A percentile compares a stretch with the other conserved stretches of the same genome.
phyloP scores from a whole-genome alignment of 92 coral and sea anemone species.

The Heliopora coerulea region DNA sequence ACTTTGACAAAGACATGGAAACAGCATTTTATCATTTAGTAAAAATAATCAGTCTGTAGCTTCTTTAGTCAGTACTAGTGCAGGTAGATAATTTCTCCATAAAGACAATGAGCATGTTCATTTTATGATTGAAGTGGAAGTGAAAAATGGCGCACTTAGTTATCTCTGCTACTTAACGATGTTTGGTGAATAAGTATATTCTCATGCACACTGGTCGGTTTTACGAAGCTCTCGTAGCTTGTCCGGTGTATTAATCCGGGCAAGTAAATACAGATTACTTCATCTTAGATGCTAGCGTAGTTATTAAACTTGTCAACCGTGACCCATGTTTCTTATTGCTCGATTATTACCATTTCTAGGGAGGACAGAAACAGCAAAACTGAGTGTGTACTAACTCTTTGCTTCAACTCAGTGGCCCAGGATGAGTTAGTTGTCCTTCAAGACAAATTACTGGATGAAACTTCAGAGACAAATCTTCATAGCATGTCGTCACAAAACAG shows the following conservation, averaged over 20 bases:
- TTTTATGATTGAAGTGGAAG: background rate
- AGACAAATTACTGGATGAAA: slow-evolving; percentile 7
- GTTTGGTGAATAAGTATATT: background rate
- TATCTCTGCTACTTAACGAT: background rate
- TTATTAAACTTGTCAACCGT: background rate
- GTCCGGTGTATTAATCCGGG: background rate
- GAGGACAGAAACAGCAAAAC: background rate
- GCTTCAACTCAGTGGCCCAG: background rate
- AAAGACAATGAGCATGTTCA: no score
- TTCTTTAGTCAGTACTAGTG: background rate
- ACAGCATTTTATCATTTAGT: no score
- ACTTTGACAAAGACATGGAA: background rate
- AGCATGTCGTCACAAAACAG: slow-evolving; percentile 11
- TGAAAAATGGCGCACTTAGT: background rate
- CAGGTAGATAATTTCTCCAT: no score
- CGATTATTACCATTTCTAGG: background rate
- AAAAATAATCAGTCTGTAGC: no score
- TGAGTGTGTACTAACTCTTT: background rate
- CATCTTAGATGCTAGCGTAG: background rate
- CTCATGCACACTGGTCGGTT: no score
- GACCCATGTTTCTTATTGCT: background rate
- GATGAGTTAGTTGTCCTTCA: slow-evolving; percentile 32
- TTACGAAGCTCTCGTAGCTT: background rate
- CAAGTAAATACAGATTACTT: no score
- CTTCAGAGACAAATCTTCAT: background rate